Conservation (phyloP, 1,140 invertebrate genomes). For the Caenorhabditis brenneri region DNA sequence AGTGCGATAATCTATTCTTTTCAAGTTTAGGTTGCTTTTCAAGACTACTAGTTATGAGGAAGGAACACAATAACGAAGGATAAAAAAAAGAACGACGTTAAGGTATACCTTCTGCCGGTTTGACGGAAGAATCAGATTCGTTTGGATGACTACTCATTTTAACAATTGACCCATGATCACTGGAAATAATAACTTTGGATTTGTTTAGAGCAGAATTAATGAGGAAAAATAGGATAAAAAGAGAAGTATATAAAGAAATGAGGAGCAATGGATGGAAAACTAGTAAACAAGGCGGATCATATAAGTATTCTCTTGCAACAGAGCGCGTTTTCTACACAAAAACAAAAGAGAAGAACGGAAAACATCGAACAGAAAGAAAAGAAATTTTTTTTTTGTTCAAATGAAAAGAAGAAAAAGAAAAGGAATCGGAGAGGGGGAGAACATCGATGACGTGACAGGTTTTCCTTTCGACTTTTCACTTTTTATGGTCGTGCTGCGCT, state of each 20-base stretch:
- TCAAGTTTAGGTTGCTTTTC: not conserved
- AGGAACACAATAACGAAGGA: not conserved
- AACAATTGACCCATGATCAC: conserved; percentile 29
- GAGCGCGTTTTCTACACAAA: conserved; percentile 1
- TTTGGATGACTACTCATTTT: conserved; percentile 11
- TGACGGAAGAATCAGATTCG: not conserved
- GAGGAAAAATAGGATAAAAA: not conserved
- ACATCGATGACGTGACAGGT: conserved; percentile 1
- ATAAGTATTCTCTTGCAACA: conserved; percentile 2
- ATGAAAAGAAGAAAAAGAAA: not conserved
- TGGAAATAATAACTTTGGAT: not conserved
- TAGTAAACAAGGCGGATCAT: conserved; percentile 12
- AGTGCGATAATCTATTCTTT: not conserved
- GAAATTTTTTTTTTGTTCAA: not conserved
- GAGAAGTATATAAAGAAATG: too few relatives aligned
- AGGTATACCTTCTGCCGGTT: not conserved
- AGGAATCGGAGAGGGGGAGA: not conserved
- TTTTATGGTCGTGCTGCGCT: not conserved
- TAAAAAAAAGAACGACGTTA: not conserved
- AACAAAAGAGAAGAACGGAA: not conserved
- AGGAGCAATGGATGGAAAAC: conserved; percentile 4
- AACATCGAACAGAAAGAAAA: not conserved
- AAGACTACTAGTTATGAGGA: not conserved
- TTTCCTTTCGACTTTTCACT: not conserved
- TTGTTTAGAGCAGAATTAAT: not conserved